These are phyloP conservation scores for Hydraecia micacea DNA, from an alignment of 2,888 invertebrate genomes.

Conservation along the genomic window DNA sequence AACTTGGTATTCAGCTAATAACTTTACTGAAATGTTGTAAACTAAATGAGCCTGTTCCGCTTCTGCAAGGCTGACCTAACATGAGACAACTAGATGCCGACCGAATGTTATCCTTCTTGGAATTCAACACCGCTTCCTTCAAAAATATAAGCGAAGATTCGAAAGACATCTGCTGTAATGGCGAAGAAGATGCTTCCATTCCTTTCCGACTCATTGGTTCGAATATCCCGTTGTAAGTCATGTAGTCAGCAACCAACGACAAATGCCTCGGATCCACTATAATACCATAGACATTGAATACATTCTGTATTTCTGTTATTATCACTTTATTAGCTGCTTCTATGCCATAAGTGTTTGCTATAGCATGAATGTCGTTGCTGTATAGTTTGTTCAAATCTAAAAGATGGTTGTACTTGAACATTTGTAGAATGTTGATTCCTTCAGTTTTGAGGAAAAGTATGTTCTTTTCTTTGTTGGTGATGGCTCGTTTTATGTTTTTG, in stretches of 20 bases:
- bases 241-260: constrained; percentile 98
- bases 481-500: constrained; percentile 95
- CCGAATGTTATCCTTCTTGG: constrained; percentile 93
- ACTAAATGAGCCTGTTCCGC: constrained; percentile 95
- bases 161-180: constrained; percentile 99
- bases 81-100: constrained; percentile 97
- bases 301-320: constrained; percentile 98
- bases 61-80: constrained; percentile 95
- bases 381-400: constrained; percentile 96
- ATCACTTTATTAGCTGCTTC: constrained; percentile 98
- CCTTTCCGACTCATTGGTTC: constrained; percentile 97
- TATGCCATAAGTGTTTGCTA: constrained; percentile 97
- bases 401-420: constrained; percentile 95
- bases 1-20: constrained; percentile 55
- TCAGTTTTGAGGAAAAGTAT: constrained; percentile 96
- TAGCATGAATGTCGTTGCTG: constrained; percentile 98
- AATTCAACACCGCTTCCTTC: constrained; percentile 93
- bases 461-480: constrained; percentile 93
- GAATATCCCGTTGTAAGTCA: constrained; percentile 98
- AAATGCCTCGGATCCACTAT: constrained; percentile 98
- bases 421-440: constrained; percentile 97
- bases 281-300: constrained; percentile 99
- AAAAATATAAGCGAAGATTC: constrained; percentile 97
- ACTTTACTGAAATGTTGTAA: constrained; percentile 80
- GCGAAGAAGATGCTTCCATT: constrained; percentile 97